Conservation (phyloP, 2,113 vertebrate genomes). For the Notothenia coriiceps region DNA sequence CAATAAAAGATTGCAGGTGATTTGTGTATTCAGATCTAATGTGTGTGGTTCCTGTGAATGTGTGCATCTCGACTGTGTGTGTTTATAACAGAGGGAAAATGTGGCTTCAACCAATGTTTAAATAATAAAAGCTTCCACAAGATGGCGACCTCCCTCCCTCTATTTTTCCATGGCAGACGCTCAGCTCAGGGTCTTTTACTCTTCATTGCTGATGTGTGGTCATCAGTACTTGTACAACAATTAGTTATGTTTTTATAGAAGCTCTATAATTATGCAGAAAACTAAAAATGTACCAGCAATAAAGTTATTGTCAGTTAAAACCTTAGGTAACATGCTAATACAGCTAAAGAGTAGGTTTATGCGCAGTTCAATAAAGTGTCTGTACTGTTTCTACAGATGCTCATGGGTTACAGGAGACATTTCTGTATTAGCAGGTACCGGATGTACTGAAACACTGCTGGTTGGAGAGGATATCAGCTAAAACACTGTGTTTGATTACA, state of each 20-base stretch:
- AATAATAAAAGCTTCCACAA: conserved; percentile 7
- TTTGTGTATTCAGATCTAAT: too few relatives aligned
- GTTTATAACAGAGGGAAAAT: too few relatives aligned
- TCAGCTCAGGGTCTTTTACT: neutral
- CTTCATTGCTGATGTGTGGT: neutral
- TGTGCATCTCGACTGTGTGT: too few relatives aligned
- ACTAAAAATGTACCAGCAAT: neutral
- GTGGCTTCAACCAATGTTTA: neutral
- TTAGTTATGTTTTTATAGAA: neutral
- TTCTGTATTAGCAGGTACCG: too few relatives aligned
- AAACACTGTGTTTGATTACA: too few relatives aligned
- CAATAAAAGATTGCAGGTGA: too few relatives aligned
- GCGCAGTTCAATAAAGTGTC: neutral
- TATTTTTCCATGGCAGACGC: neutral
- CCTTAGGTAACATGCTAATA: neutral
- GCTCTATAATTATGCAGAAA: neutral
- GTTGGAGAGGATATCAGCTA: neutral
- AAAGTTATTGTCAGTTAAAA: neutral
- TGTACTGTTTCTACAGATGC: neutral
- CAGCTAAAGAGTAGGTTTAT: neutral
- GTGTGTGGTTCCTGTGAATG: too few relatives aligned
- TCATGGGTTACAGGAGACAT: too few relatives aligned
- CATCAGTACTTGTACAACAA: neutral
- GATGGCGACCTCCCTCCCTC: neutral
- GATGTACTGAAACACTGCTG: neutral